Percentiles rank a stretch among this genome's conserved stretches.
These are phyloP conservation scores for Alouatta palliata DNA, from an alignment of 2,113 vertebrate species.

Conservation along the genomic window DNA sequence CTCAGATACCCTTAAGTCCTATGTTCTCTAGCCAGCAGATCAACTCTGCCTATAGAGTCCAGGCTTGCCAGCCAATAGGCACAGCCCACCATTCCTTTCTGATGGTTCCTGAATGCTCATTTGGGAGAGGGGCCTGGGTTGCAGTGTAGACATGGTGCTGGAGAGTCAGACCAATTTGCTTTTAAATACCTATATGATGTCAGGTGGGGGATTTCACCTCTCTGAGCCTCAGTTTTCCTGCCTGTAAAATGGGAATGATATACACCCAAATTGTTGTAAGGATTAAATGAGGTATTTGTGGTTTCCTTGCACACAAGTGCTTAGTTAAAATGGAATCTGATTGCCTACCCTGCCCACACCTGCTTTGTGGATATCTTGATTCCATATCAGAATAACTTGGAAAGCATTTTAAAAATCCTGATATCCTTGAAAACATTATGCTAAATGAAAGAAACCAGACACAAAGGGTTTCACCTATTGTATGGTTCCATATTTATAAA, in stretches of 20 bases:
- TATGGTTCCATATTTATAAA: background rate
- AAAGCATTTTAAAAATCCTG: background rate
- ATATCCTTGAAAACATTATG: background rate
- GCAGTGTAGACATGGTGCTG: background rate
- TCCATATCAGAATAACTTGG: background rate
- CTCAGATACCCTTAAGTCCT: background rate
- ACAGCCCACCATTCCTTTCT: background rate
- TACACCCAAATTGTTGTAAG: background rate
- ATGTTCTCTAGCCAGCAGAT: background rate
- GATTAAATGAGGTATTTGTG: background rate
- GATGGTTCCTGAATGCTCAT: background rate
- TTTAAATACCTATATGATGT: background rate
- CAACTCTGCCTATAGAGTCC: background rate
- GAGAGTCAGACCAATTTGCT: background rate
- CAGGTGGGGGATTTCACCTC: background rate
- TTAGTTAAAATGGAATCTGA: slow-evolving; percentile 10
- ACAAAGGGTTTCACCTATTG: background rate
- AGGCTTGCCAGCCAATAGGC: background rate
- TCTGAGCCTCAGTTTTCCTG: background rate
- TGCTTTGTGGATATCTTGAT: slow-evolving; percentile 11
- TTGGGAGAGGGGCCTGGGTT: background rate
- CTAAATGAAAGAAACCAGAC: background rate
- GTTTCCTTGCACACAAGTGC: background rate
- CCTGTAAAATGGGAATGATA: background rate
- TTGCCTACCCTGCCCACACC: background rate